Conservation (phyloP, 2,113 vertebrate species). For the Cepphus grylle region DNA sequence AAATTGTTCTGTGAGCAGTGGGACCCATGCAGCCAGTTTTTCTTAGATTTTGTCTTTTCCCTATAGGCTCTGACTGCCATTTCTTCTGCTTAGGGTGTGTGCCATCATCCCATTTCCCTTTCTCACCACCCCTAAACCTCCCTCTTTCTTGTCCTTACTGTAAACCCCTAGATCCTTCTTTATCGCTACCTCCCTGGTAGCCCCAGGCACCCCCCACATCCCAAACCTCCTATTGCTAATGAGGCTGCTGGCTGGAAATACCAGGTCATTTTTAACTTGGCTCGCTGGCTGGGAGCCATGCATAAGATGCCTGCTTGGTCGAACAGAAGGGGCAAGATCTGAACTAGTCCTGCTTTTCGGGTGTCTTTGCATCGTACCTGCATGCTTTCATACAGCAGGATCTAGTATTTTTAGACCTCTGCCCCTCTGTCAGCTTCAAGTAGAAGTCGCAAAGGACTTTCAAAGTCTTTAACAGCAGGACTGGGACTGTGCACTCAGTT, state of each 20-base stretch:
- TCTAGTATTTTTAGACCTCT: neutral
- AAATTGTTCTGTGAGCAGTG: neutral
- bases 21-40: neutral
- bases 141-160: neutral
- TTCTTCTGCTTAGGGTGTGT: neutral
- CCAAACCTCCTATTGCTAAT: neutral
- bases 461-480: neutral
- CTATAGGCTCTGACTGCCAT: neutral
- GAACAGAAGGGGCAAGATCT: neutral
- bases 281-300: neutral
- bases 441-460: neutral
- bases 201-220: neutral
- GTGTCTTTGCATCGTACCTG: neutral
- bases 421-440: neutral
- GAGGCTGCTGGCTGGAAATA: neutral
- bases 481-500: neutral
- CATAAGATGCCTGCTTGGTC: neutral
- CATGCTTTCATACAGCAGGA: fast-evolving
- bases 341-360: neutral
- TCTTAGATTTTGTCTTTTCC: neutral
- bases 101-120: neutral
- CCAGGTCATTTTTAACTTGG: neutral
- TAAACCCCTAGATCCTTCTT: neutral
- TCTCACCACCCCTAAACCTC: neutral
- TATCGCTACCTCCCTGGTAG: neutral